These are phyloP conservation scores for Hybos culiciformis DNA, from an alignment of 2,888 invertebrate species.

Conservation along the genomic window DNA sequence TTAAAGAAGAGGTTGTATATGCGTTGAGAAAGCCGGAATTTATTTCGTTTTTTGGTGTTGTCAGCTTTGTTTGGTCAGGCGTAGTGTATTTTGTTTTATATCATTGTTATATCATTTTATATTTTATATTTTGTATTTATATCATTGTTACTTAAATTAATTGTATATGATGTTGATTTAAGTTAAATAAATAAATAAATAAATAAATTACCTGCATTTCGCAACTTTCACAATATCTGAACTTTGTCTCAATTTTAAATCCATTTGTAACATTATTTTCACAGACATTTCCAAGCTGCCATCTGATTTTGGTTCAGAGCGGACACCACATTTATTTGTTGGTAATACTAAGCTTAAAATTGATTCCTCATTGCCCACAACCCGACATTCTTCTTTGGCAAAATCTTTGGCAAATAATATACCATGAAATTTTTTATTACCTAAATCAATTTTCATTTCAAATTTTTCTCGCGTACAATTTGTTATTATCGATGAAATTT, in stretches of 20 bases:
- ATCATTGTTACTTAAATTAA: no score
- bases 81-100: no score
- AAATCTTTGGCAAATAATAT: conserved; percentile 63
- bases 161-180: no score
- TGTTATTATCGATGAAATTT: conserved; percentile 44
- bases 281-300: conserved; percentile 47
- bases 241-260: conserved; percentile 56
- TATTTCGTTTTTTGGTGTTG: no score
- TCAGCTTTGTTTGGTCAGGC: no score
- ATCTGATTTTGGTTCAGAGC: conserved; percentile 41
- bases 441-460: conserved; percentile 47
- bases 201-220: no score
- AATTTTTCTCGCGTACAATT: conserved; percentile 49
- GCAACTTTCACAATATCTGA: conserved; percentile 54
- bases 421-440: conserved; percentile 46
- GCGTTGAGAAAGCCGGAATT: no score
- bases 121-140: no score
- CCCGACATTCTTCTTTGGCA: conserved; percentile 53
- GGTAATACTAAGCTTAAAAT: conserved; percentile 27
- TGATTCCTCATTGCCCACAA: conserved; percentile 38
- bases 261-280: conserved; percentile 60
- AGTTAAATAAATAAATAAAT: no score
- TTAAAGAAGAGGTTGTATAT: no score
- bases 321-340: conserved; percentile 49
- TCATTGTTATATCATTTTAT: no score